Conservation (phyloP, 2,888 invertebrate species). For the Perizoma flavofasciatum region DNA sequence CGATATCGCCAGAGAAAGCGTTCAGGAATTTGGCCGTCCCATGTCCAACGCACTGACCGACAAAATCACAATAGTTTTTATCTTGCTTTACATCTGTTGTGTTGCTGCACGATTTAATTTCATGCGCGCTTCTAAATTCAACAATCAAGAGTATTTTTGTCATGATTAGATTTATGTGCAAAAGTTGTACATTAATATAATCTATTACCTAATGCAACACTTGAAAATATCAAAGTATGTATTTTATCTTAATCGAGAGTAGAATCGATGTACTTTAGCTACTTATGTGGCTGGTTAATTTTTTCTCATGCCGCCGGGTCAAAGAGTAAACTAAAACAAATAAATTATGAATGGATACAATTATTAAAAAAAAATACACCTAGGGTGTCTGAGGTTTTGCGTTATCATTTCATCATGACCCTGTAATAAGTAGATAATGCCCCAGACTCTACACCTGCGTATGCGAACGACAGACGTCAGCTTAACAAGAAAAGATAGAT, state of each 20-base stretch:
- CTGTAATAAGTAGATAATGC: slow-evolving; percentile 7
- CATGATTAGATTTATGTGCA: no score
- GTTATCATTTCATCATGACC: not conserved
- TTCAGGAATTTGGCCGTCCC: slow-evolving; percentile 77
- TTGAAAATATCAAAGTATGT: no score
- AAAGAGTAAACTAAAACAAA: no score
- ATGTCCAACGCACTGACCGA: slow-evolving; percentile 48
- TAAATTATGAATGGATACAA: no score
- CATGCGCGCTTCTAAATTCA: not conserved
- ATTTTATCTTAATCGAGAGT: no score
- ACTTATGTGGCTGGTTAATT: no score
- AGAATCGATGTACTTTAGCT: no score
- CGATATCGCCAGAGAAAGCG: slow-evolving; percentile 71
- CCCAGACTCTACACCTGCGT: slow-evolving; percentile 7
- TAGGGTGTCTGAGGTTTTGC: no score
- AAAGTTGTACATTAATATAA: no score
- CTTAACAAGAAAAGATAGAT: slow-evolving; percentile 3
- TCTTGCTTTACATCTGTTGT: slow-evolving; percentile 33
- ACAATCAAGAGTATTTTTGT: not conserved
- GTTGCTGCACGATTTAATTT: not conserved
- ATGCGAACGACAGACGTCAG: not conserved
- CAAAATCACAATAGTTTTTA: slow-evolving; percentile 44
- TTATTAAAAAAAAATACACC: no score
- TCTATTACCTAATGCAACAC: no score
- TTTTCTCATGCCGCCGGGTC: no score